phyloP scores from a whole-genome alignment of 2,797 vertebrate genomes.

The Halcyon chelicuti region DNA sequence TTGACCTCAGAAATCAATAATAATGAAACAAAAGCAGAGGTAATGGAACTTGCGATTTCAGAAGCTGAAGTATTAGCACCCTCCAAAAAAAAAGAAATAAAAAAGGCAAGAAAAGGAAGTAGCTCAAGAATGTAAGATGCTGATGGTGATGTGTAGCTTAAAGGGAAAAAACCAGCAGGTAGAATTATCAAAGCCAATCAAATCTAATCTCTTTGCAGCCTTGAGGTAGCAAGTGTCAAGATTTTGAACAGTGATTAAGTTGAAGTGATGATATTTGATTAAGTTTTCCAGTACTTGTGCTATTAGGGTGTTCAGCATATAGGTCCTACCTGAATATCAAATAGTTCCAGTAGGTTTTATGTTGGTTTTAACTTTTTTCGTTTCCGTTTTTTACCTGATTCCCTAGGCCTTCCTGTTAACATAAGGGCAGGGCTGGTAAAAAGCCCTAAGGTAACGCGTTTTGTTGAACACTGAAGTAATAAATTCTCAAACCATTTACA shows the following conservation, averaged over 20 bases:
- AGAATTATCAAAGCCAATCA: conserved; percentile 78
- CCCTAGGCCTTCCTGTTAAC: conserved; percentile 95
- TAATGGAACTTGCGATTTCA: conserved; percentile 54
- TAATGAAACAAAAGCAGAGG: conserved; percentile 65
- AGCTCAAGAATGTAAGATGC: conserved; percentile 55
- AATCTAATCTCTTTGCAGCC: conserved; percentile 73
- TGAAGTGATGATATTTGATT: conserved; percentile 69
- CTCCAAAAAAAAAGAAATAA: background rate
- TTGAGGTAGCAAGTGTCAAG: conserved; percentile 72
- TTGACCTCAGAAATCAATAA: conserved; percentile 65
- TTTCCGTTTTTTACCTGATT: conserved; percentile 97
- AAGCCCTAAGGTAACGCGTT: conserved; percentile 70
- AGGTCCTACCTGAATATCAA: conserved; percentile 93
- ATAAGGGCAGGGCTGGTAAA: conserved; percentile 85
- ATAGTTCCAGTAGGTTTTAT: conserved; percentile 86
- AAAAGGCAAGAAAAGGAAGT: conserved; percentile 27
- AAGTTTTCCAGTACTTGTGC: conserved; percentile 75
- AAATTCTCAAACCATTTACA: conserved; percentile 84
- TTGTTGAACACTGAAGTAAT: conserved; percentile 67
- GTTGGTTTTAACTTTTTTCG: conserved; percentile 93
- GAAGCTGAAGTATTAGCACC: conserved; percentile 60
- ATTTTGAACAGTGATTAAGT: conserved; percentile 79
- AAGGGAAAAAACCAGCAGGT: conserved; percentile 72
- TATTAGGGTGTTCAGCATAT: conserved; percentile 71
- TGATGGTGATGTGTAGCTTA: conserved; percentile 73